Evolutionary conservation across 1,140 invertebrate species (phyloP), one percentile per base, ranked within the genome.

Genomic region (Zaprionus lachaisei): DNA sequence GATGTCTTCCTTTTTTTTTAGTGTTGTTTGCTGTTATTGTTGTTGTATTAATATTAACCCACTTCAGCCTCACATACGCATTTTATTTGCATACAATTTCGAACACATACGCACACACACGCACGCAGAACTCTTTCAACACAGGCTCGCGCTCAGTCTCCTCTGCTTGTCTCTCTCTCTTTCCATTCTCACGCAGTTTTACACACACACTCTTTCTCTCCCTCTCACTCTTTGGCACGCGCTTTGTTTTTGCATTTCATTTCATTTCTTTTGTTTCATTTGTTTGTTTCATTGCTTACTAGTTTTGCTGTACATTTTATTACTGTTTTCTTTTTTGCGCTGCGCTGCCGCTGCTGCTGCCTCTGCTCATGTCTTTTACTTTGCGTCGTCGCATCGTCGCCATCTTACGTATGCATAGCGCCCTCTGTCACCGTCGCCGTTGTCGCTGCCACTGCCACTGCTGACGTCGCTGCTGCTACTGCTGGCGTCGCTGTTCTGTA

Each of bases 81-180:
- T 89, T 89, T 90, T 89, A 89, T 89, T 89, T 89, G 85, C 84
- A 89, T 89, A 89, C 85, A 81, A 81, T 87, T 89, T 67, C 2
- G 54, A 56, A 63, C n/a, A 9, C 55, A 72, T 65, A 55, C 49
- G 47, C 49, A 26, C 15, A 49, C 24, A 31, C 54, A 58, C 38
- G 44, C 37, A 49, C n/a, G 26, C 41, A 34, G 9, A 44, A 66
- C 54, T 41, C 62, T 62, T 56, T 66, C 20, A 70, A 70, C 66
- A 61, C 49, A 62, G 38, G 11, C 37, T 56, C 26, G 61, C 69
- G 64, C 49, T 61, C 61, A 61, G 22, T 68, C 64, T 17, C 22
- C 20, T 63, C 51, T 49, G 5, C 55, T 76, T 17, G 56, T 51
- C 47, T 41, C 31, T 31, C 31, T 31, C 9, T 31, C 28, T 31